phyloP scores from a whole-genome alignment of 1,140 invertebrate species.

The Drosophila saltans region DNA sequence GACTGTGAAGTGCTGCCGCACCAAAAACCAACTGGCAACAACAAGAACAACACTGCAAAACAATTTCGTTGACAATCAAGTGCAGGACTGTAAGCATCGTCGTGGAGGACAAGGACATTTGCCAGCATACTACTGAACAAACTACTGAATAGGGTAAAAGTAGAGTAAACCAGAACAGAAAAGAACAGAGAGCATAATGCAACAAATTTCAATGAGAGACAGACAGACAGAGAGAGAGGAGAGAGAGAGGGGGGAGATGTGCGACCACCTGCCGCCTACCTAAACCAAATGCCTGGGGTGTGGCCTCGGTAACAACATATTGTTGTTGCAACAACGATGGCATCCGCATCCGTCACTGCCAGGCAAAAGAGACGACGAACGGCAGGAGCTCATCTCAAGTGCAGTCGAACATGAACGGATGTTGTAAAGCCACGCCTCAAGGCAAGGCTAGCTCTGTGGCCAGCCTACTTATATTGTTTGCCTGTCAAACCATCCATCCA shows the following conservation, averaged over 20 bases:
- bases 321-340: constrained; percentile 47
- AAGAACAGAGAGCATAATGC: constrained; percentile 54
- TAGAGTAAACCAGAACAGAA: no score
- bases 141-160: not conserved
- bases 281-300: constrained; percentile 50
- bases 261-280: constrained; percentile 49
- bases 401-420: constrained; percentile 30
- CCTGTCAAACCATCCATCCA: constrained; percentile 39
- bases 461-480: constrained; percentile 27
- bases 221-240: not conserved
- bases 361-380: constrained; percentile 22
- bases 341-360: constrained; percentile 64
- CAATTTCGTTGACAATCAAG: constrained; percentile 79
- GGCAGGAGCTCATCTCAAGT: constrained; percentile 52
- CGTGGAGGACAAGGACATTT: constrained; percentile 54
- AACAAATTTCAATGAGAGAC: constrained; percentile 75
- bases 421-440: constrained; percentile 38
- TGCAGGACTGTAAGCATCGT: constrained; percentile 53
- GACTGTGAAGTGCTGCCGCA: constrained; percentile 36
- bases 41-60: constrained; percentile 51
- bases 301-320: constrained; percentile 68
- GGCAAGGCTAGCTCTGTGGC: constrained; percentile 22
- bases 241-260: no score
- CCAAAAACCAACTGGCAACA: constrained; percentile 25
- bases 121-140: constrained; percentile 47